phyloP scores from a whole-genome alignment of 2,113 vertebrate species.

The Hystrix brachyura region DNA sequence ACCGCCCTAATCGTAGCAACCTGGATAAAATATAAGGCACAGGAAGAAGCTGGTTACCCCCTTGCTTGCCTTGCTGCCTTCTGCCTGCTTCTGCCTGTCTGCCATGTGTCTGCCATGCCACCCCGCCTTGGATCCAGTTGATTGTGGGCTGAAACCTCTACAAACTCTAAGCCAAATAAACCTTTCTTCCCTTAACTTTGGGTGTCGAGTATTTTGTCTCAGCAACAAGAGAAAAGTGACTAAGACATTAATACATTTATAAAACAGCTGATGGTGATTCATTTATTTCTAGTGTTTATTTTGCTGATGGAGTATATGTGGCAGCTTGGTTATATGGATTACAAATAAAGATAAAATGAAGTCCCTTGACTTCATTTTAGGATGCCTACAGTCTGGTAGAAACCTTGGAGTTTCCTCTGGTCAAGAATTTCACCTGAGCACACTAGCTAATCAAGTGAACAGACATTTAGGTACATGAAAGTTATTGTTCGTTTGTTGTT shows the following conservation, averaged over 20 bases:
- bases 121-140: too few species aligned
- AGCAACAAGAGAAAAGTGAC: too few species aligned
- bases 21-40: too few species aligned
- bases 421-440: neutral
- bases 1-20: too few species aligned
- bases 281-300: neutral
- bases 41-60: too few species aligned
- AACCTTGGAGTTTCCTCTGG: neutral
- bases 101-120: too few species aligned
- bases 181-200: too few species aligned
- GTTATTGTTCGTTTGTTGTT: neutral
- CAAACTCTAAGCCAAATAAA: too few species aligned
- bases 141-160: too few species aligned
- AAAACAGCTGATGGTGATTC: neutral
- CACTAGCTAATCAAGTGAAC: neutral
- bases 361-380: neutral
- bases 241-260: neutral
- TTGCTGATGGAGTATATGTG: neutral
- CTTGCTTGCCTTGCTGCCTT: too few species aligned
- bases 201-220: too few species aligned
- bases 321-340: neutral
- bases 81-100: too few species aligned
- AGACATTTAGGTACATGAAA: neutral
- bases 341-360: neutral
- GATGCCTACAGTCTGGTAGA: neutral